phyloP scores from a whole-genome alignment of 37 sponge, comb jelly and placozoan species.

The Halisarca cf. caerulea region DNA sequence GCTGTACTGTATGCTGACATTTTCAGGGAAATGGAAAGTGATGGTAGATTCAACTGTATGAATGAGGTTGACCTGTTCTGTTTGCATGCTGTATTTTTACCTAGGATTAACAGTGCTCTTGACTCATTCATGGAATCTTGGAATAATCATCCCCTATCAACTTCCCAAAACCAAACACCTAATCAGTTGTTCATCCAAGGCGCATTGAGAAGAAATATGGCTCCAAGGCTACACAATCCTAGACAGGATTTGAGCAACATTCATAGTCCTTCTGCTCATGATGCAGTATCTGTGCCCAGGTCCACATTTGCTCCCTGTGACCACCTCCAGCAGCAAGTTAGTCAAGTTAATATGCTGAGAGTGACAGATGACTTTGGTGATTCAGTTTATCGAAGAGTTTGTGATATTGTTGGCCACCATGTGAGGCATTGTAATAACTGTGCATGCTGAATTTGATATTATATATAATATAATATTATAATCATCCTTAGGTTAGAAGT shows the following conservation, averaged over 20 bases:
- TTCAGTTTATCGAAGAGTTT: too few species aligned
- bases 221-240: too few species aligned
- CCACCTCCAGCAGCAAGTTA: neutral
- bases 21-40: constrained; percentile 22
- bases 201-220: neutral
- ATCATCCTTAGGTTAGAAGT: too few species aligned
- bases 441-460: too few species aligned
- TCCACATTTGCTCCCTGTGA: neutral
- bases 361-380: too few species aligned
- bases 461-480: too few species aligned
- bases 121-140: neutral
- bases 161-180: neutral
- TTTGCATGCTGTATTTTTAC: neutral
- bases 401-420: too few species aligned
- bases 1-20: constrained; percentile 15
- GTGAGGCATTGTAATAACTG: too few species aligned
- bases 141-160: neutral
- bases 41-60: neutral
- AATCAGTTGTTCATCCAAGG: neutral
- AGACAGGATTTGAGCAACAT: too few species aligned
- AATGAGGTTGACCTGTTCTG: neutral
- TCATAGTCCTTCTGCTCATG: too few species aligned
- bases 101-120: neutral
- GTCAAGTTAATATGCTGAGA: too few species aligned
- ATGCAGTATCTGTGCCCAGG: neutral